phyloP scores from a whole-genome alignment of 1,140 invertebrate genomes.

The Maniola jurtina region DNA sequence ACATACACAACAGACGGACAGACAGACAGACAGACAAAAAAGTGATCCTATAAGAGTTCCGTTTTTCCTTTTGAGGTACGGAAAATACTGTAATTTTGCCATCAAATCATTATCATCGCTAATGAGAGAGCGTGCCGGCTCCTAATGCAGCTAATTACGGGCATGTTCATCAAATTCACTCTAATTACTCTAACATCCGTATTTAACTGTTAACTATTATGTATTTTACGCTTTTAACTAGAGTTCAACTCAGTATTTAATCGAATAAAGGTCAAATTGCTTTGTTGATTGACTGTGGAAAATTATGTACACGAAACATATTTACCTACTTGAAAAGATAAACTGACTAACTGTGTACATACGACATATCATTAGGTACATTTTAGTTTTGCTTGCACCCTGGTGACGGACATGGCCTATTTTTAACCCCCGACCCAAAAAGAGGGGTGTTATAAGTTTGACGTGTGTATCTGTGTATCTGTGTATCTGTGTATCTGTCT shows the following conservation, averaged over 20 bases:
- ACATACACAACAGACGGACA: too few relatives aligned
- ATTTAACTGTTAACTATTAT: background rate
- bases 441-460: too few relatives aligned
- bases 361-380: too few relatives aligned
- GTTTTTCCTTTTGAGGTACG: background rate
- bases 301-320: background rate
- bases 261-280: background rate
- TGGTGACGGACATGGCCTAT: too few relatives aligned
- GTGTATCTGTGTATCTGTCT: too few relatives aligned
- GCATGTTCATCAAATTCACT: background rate
- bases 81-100: background rate
- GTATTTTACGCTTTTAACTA: background rate
- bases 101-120: slow-evolving; percentile 2
- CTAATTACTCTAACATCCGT: slow-evolving; percentile 8
- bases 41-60: too few relatives aligned
- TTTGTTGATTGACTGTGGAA: background rate
- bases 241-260: background rate
- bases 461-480: too few relatives aligned
- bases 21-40: too few relatives aligned
- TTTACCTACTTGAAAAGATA: too few relatives aligned
- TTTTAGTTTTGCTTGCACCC: too few relatives aligned
- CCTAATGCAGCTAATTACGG: background rate
- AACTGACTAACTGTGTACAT: too few relatives aligned
- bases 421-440: too few relatives aligned
- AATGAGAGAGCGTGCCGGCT: background rate